phyloP scores from a whole-genome alignment of 2,113 vertebrate genomes.

The Sciurus niger region DNA sequence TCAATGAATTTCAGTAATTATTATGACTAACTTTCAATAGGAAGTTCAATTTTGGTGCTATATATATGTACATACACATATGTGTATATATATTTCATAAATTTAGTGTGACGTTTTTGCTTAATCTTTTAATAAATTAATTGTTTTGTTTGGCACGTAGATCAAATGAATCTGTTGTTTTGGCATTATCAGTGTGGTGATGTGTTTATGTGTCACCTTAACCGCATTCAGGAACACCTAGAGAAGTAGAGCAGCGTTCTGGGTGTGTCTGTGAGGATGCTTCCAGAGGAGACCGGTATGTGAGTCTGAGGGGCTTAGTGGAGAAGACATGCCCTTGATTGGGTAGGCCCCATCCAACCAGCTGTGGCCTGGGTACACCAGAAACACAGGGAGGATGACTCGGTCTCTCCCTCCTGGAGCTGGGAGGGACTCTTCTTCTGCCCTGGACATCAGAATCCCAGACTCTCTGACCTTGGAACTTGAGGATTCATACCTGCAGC shows the following conservation, averaged over 20 bases:
- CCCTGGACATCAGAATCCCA: background rate
- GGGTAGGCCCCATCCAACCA: too few species aligned
- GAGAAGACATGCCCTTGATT: background rate
- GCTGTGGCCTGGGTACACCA: background rate
- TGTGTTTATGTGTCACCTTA: background rate
- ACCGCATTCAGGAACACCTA: background rate
- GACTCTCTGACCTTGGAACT: background rate
- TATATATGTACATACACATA: too few species aligned
- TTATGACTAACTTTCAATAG: too few species aligned
- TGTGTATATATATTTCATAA: background rate
- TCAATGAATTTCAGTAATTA: background rate
- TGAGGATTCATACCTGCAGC: background rate
- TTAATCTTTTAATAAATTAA: conserved; percentile 17
- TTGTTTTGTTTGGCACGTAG: background rate
- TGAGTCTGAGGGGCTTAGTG: background rate
- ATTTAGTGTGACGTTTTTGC: background rate
- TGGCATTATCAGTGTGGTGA: background rate
- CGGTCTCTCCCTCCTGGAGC: background rate
- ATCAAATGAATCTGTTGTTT: background rate
- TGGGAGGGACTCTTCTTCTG: background rate
- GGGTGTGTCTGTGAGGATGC: too few species aligned
- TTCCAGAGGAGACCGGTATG: background rate
- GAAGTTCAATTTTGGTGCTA: too few species aligned
- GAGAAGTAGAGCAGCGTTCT: background rate
- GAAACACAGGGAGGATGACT: background rate